These are phyloP conservation scores for Cataglyphis hispanica DNA, from an alignment of 1,140 invertebrate genomes.

Conservation along the genomic window DNA sequence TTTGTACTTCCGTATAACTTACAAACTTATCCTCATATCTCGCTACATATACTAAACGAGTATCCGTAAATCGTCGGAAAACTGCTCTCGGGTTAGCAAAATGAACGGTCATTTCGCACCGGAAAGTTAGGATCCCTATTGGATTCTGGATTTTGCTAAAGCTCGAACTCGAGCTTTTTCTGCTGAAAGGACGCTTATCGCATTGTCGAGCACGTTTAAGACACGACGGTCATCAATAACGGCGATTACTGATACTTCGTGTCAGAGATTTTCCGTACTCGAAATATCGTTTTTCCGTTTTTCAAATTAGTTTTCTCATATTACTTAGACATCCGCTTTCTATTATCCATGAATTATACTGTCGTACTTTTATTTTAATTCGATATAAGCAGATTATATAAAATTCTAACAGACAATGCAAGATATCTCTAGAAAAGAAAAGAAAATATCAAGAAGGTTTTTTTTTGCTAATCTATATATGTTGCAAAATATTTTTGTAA, in stretches of 20 bases:
- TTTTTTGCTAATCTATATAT: not conserved
- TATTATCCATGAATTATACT: not conserved
- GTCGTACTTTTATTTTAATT: not conserved
- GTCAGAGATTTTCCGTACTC: not conserved
- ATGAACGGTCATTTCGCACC: conserved; percentile 30
- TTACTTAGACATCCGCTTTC: not conserved
- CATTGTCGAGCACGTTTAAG: not conserved
- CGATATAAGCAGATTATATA: not conserved
- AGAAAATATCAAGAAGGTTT: not conserved
- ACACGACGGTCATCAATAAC: conserved; percentile 28
- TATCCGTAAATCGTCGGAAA: not conserved
- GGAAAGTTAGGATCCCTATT: conserved; percentile 19
- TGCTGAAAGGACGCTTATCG: conserved; percentile 18
- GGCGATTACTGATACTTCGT: conserved; percentile 10
- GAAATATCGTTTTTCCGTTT: not conserved
- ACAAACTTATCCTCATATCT: not conserved
- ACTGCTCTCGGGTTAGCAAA: conserved; percentile 4
- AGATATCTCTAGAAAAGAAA: not conserved
- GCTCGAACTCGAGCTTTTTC: conserved; percentile 4
- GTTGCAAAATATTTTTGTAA: not conserved
- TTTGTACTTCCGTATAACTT: conserved; percentile 4
- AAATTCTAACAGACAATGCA: not conserved
- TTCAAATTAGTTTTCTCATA: not conserved
- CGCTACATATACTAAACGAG: conserved; percentile 25
- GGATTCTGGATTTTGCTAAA: conserved; percentile 14